phyloP scores from a whole-genome alignment of 2,113 vertebrate species.

The Dolichotis patagonum region DNA sequence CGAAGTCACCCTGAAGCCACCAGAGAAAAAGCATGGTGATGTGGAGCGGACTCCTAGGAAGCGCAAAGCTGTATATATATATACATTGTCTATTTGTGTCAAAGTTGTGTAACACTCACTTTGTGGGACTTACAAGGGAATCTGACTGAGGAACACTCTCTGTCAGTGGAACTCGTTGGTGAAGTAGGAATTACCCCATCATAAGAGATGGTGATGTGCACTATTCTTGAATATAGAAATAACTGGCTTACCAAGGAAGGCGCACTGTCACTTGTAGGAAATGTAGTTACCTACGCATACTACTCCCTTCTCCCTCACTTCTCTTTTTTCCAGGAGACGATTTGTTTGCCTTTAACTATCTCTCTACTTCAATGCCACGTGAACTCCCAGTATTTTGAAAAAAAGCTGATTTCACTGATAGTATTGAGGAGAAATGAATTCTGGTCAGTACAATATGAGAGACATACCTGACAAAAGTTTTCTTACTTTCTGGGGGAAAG shows the following conservation, averaged over 20 bases:
- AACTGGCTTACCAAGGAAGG: neutral
- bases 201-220: neutral
- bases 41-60: neutral
- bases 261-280: neutral
- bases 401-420: neutral
- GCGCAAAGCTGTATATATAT: neutral
- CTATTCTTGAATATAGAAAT: neutral
- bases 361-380: neutral
- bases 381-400: neutral
- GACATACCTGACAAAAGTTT: neutral
- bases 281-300: accelerated
- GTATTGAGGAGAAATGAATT: neutral
- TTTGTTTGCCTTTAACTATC: neutral
- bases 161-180: neutral
- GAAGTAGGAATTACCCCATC: neutral
- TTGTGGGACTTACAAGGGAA: neutral
- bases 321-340: neutral
- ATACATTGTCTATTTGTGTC: neutral
- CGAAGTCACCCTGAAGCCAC: no score
- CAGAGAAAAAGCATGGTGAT: no score
- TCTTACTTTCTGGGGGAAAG: neutral
- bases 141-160: neutral
- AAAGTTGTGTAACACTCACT: neutral
- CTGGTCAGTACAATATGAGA: neutral
- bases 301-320: neutral